Conservation (phyloP, 2,888 invertebrate species). For the Pandemis cinnamomeana region DNA sequence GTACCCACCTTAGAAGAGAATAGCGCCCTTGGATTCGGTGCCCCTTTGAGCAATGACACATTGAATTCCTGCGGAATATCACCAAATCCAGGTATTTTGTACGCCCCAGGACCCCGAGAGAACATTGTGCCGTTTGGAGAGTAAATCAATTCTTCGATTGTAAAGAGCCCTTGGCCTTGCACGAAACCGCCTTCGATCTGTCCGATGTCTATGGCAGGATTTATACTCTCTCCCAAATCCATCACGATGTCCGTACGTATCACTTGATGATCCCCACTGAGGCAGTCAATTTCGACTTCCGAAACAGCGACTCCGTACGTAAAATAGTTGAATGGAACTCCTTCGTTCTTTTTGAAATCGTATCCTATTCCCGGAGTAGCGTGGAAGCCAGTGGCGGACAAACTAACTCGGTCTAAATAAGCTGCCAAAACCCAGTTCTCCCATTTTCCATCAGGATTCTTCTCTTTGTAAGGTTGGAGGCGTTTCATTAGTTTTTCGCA, state of each 20-base stretch:
- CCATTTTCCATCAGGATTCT: constrained; percentile 92
- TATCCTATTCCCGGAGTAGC: constrained; percentile 90
- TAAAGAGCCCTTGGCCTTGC: constrained; percentile 97
- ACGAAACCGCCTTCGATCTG: constrained; percentile 98
- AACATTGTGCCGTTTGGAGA: constrained; percentile 92
- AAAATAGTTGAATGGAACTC: constrained; percentile 92
- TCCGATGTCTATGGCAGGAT: constrained; percentile 98
- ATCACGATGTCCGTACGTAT: constrained; percentile 96
- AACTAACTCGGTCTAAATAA: constrained; percentile 89
- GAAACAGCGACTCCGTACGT: constrained; percentile 94
- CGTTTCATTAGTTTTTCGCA: constrained; percentile 90
- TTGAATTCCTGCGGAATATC: constrained; percentile 97
- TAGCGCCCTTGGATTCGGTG: constrained; percentile 94
- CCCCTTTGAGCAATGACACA: constrained; percentile 95
- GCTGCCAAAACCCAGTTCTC: constrained; percentile 92
- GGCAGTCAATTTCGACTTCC: constrained; percentile 96
- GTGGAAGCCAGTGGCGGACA: constrained; percentile 94
- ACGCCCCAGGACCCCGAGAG: constrained; percentile 96
- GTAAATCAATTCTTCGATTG: constrained; percentile 94
- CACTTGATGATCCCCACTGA: constrained; percentile 97
- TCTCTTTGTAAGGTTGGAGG: constrained; percentile 89
- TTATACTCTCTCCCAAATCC: constrained; percentile 97
- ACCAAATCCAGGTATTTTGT: constrained; percentile 96
- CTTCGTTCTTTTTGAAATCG: constrained; percentile 88
- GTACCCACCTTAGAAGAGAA: constrained; percentile 95